Conservation (phyloP, 2,888 invertebrate genomes). For the Axea sp. region DNA sequence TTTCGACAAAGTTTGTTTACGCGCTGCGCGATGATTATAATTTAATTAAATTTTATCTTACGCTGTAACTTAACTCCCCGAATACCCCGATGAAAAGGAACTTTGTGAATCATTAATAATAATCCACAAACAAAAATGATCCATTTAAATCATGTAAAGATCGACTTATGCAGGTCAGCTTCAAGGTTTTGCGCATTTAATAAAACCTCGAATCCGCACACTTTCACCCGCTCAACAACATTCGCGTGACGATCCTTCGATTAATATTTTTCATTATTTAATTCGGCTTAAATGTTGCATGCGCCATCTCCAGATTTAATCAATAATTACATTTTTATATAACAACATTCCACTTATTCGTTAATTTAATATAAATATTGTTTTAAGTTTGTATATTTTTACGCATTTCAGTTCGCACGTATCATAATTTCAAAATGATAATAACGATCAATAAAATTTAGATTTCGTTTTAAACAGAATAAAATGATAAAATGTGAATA, state of each 20-base stretch:
- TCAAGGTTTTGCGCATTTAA: slow-evolving; percentile 37
- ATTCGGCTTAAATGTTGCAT: slow-evolving; percentile 6
- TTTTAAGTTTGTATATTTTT: too few species aligned
- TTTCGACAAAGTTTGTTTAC: slow-evolving; percentile 25
- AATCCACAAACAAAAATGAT: slow-evolving; percentile 44
- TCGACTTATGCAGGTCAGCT: slow-evolving; percentile 36
- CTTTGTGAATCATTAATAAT: slow-evolving; percentile 37
- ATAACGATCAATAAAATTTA: too few species aligned
- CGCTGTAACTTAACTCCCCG: slow-evolving; percentile 1
- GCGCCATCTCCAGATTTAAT: background rate
- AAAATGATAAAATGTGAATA: too few species aligned
- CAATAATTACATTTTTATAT: too few species aligned
- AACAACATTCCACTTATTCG: too few species aligned
- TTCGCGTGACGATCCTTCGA: slow-evolving; percentile 29
- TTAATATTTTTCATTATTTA: slow-evolving; percentile 10
- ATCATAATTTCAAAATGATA: too few species aligned
- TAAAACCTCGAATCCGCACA: slow-evolving; percentile 20
- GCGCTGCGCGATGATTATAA: slow-evolving; percentile 27
- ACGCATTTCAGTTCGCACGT: too few species aligned
- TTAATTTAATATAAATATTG: too few species aligned
- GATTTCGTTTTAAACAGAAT: too few species aligned
- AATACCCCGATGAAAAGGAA: slow-evolving; percentile 17
- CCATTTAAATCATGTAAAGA: slow-evolving; percentile 34
- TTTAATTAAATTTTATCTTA: slow-evolving; percentile 39
- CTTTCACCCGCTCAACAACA: slow-evolving; percentile 28